Evolutionary conservation across 2,888 invertebrate species (phyloP), one percentile per base, ranked within the genome.

Genomic region (Chloroclysta siterata): DNA sequence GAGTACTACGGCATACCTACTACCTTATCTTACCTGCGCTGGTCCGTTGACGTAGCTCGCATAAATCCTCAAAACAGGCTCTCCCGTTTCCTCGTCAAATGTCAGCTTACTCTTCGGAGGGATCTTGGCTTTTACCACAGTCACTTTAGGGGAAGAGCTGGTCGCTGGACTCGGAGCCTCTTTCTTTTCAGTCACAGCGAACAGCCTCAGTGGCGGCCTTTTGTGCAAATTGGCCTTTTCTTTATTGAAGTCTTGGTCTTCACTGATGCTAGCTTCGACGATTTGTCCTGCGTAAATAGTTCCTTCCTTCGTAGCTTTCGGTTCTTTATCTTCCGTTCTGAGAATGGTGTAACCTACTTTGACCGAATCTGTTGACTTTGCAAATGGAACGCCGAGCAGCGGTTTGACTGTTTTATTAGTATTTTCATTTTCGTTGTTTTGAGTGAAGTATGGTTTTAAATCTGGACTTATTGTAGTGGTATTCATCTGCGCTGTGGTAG

Each of bases 41-140:
- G 87, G 84, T 66, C 71, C 85, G 60, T 90, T 88, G 42, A 86
- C 75, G 62, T 92, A 93, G 72, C 90, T 93, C 0, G 93, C 94
- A 70, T 94, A 94, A 77, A 95, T 94, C 72, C 94, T 90, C 71
- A 94, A 82, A 28, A 94, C 89, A 5, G 93, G 92, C 67, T 92
- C 90, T 6, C 91, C 92, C 44, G 90, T 90, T 62, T 88, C 87
- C 60, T 89, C 88, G 64, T 92, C 93, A 71, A 88, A 88, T 0
- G 86, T 88, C 54, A 93, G 71, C 72, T 90, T 92, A 70, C 88
- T 91, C 65, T 88, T 90, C 10, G 90, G 88, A 22, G 92, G 89
- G 62, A 89, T 89, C 71, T 87, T 91, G 0, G 89, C 89, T 74
- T 90, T 91, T 0, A 90, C 84, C 5, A 86, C 77, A 0, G 83